Evolutionary conservation across 2,113 vertebrate species (phyloP), one percentile per base, ranked within the genome.

Genomic region (Passer montanus): DNA sequence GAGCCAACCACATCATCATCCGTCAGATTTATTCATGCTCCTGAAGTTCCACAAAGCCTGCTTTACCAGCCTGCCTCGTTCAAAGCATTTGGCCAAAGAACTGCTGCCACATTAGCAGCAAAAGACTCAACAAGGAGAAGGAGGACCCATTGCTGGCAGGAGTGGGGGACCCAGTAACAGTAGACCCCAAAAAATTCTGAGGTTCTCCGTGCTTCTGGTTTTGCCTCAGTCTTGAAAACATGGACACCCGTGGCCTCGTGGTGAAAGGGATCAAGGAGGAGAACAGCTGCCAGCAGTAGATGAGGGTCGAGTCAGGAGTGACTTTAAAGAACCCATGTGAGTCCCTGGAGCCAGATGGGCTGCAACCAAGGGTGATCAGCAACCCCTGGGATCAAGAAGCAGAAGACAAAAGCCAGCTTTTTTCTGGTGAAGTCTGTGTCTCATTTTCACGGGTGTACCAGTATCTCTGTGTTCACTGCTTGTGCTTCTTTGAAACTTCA

Each of bases 1-100:
- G 31, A 63, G 66, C 3, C 13, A 95, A 55, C 68, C 84, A 44
- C 90, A 70, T 43, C 0, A 1, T 53, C 21, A 1, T 53, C 59
- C 7, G 0, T 60, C 0, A 0, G n/a, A 27, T 66, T 84, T 78
- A 64, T 33, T 79, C 4, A 0, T 59, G 11, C 24, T 92, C 67
- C 64, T 66, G 27, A 18, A 11, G 50, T 37, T 82, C 56, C 55
- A 22, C 7, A 13, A 73, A 85, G 37, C 53, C 53, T 73, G 1
- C 49, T 81, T 85, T 21, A 53, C 66, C 84, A 76, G 82, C n/a
- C 59, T 44, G 39, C 33, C 72, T 84, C 9, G 81, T 59, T 53
- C n/a, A 69, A 64, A 84, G 78, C 90, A 21, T 72, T 89, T 83
- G 74, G 58, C 86, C 19, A 35, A 22, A 59, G 56, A 52, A 7